Conservation (phyloP, 2,113 vertebrate species). For the Campylomormyrus tamandua region DNA sequence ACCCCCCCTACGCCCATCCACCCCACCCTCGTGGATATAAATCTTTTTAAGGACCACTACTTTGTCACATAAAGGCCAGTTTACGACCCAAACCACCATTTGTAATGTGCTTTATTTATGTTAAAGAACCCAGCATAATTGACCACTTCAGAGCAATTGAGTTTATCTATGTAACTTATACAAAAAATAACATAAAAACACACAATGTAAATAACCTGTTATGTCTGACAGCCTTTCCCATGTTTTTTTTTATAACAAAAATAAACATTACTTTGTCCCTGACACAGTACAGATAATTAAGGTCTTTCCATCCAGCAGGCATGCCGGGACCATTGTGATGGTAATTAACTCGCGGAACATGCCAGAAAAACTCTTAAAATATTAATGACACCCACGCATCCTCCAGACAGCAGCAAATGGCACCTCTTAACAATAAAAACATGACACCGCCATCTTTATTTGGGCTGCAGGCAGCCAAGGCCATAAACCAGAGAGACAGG, state of each 20-base stretch:
- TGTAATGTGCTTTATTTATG: not conserved
- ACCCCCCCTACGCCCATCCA: not conserved
- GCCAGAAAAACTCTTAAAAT: slow-evolving; percentile 16
- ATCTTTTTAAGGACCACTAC: not conserved
- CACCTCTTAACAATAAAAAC: not conserved
- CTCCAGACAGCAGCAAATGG: slow-evolving; percentile 1
- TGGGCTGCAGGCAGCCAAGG: not conserved
- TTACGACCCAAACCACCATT: not conserved
- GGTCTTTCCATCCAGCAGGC: not conserved
- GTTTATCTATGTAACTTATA: not conserved
- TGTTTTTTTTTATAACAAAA: not conserved
- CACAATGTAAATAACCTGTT: not conserved
- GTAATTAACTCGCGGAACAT: slow-evolving; percentile 14
- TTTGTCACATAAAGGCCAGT: not conserved
- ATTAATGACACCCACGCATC: slow-evolving; percentile 14
- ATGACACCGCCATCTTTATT: slow-evolving; percentile 14
- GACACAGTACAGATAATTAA: not conserved
- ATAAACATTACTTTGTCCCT: not conserved
- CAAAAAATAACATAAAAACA: not conserved
- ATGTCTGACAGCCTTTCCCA: not conserved
- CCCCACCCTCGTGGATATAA: not conserved
- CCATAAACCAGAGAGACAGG: not conserved
- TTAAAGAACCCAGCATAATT: not conserved
- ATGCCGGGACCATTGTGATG: not conserved
- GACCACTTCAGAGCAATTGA: not conserved